Conservation (phyloP, 2,888 invertebrate genomes). For the Nemurella pictetii region DNA sequence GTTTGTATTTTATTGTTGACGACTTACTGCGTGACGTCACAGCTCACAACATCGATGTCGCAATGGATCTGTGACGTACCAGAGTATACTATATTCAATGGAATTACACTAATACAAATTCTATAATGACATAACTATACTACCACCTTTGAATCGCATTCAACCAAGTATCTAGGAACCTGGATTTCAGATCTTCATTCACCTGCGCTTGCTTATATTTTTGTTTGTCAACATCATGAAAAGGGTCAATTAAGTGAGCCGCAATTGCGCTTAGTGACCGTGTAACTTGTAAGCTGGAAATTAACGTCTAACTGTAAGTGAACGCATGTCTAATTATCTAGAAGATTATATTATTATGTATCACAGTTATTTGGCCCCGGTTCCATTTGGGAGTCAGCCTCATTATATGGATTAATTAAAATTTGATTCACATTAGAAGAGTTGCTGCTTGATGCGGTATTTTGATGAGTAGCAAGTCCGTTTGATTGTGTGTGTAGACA, state of each 20-base stretch:
- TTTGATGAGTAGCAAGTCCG: background rate
- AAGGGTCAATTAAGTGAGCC: background rate
- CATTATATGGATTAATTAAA: background rate
- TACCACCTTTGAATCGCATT: no score
- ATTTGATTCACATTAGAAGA: background rate
- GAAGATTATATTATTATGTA: background rate
- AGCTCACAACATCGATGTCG: background rate
- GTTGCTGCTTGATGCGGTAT: no score
- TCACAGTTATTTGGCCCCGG: background rate
- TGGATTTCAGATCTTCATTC: no score
- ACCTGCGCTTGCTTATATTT: no score
- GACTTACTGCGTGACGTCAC: background rate
- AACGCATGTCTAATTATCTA: background rate
- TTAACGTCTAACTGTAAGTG: background rate
- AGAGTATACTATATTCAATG: no score
- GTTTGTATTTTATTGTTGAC: background rate
- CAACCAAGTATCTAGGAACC: no score
- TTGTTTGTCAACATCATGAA: no score
- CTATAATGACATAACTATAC: no score
- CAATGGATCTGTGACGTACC: no score
- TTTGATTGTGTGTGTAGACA: background rate
- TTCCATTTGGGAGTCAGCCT: background rate
- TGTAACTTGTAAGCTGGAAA: background rate
- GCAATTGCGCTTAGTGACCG: background rate
- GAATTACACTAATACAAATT: no score